These are phyloP conservation scores for Ophraella communa DNA, from an alignment of 2,888 invertebrate species.

Conservation along the genomic window DNA sequence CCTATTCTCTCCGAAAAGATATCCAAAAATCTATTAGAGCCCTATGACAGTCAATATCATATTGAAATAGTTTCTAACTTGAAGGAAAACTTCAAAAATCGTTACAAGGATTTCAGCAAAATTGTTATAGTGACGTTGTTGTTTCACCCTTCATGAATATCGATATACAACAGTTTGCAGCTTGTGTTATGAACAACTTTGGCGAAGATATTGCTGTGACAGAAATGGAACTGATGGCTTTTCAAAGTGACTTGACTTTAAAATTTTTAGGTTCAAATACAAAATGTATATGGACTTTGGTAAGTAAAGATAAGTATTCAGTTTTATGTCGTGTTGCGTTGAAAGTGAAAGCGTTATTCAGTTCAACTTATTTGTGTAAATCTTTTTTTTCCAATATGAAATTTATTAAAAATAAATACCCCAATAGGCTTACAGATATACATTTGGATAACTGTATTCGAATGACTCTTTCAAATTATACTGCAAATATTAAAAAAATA, in stretches of 20 bases:
- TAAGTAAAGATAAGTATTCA: neutral
- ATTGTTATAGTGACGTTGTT: too few species aligned
- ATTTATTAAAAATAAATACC: neutral
- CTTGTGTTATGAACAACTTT: constrained; percentile 1
- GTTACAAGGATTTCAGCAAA: too few species aligned
- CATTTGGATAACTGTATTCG: constrained; percentile 8
- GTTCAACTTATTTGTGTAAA: constrained; percentile 10
- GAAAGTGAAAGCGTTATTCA: constrained; percentile 6
- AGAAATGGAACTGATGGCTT: neutral
- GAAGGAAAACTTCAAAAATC: neutral
- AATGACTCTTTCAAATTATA: constrained; percentile 16
- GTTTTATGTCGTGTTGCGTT: neutral
- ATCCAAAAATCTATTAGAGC: constrained; percentile 1
- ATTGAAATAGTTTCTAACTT: too few species aligned
- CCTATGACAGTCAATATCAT: neutral
- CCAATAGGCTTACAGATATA: constrained; percentile 8
- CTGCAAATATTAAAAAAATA: constrained; percentile 14
- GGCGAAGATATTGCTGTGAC: too few species aligned
- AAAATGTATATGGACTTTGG: neutral
- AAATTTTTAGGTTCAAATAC: neutral
- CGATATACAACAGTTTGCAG: too few species aligned
- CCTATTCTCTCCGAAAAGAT: neutral
- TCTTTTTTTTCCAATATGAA: constrained; percentile 12
- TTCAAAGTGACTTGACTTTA: neutral
- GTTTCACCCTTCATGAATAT: too few species aligned